Evolutionary conservation across 2,888 invertebrate genomes (phyloP).

Genomic region (Saturnia pavonia): DNA sequence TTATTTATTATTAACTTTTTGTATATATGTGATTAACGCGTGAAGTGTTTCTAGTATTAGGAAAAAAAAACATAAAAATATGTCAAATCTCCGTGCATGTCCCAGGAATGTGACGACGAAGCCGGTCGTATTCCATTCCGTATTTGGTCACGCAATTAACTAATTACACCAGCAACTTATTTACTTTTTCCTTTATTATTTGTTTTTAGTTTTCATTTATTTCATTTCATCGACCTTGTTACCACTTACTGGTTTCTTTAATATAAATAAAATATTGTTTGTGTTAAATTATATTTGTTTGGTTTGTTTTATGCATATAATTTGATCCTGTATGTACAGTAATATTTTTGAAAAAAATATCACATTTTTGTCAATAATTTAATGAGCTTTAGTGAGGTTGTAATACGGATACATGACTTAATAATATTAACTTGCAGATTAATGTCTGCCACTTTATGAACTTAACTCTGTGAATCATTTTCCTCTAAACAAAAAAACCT

Average conservation of each 20-base stretch:
- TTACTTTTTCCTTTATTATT: neutral
- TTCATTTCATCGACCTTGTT: neutral
- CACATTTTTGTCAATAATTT: too few species aligned
- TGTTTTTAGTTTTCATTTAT: neutral
- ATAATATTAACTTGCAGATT: too few species aligned
- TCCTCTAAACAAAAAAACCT: too few species aligned
- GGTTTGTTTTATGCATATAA: neutral
- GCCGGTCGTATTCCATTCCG: neutral
- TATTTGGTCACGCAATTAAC: slow-evolving; percentile 3
- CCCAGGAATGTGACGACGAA: neutral
- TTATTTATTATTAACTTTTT: too few species aligned
- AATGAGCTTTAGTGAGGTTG: too few species aligned
- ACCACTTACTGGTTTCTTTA: neutral
- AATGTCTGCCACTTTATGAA: too few species aligned
- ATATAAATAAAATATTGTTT: neutral
- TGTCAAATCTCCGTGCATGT: neutral
- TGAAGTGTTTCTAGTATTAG: too few species aligned
- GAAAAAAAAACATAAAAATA: neutral
- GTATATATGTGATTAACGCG: too few species aligned
- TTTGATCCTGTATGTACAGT: too few species aligned
- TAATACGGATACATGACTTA: too few species aligned
- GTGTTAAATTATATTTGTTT: neutral
- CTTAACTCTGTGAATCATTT: too few species aligned
- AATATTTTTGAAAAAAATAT: too few species aligned
- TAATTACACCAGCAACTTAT: neutral